Conservation (phyloP, 2,888 invertebrate genomes). For the Sepioteuthis lessoniana region DNA sequence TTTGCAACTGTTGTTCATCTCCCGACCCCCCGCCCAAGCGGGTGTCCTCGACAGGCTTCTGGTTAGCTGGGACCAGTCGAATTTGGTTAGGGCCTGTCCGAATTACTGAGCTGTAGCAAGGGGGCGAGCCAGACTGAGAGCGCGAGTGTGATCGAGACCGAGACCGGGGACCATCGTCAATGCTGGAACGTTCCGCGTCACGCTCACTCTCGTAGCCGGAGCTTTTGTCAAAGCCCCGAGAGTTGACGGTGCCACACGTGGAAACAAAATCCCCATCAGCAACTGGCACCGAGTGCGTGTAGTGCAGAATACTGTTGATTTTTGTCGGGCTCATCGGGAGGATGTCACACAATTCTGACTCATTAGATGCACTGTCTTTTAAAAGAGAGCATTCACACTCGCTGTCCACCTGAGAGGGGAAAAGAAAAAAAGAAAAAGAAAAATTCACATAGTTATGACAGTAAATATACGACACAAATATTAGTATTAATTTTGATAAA, state of each 20-base stretch:
- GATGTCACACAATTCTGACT: conserved; percentile 44
- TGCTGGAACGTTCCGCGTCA: conserved; percentile 66
- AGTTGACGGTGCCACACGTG: conserved; percentile 62
- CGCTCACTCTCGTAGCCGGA: conserved; percentile 71
- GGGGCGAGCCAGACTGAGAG: conserved; percentile 60
- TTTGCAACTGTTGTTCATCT: conserved; percentile 61
- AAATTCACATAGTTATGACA: neutral
- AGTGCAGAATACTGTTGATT: conserved; percentile 48
- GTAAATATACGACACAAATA: neutral
- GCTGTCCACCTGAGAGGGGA: conserved; percentile 1
- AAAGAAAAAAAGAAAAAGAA: neutral
- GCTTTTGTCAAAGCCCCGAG: conserved; percentile 67
- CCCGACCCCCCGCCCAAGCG: conserved; percentile 53
- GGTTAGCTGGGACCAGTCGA: conserved; percentile 66
- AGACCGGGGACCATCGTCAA: conserved; percentile 62
- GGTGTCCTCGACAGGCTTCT: conserved; percentile 52
- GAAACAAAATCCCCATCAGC: conserved; percentile 37
- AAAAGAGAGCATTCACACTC: conserved; percentile 44
- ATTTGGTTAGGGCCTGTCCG: conserved; percentile 70
- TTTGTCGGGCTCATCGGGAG: conserved; percentile 47
- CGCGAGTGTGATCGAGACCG: conserved; percentile 57
- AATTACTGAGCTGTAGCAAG: conserved; percentile 69
- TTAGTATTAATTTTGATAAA: too few species aligned
- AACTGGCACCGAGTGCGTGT: conserved; percentile 45
- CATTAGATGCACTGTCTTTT: conserved; percentile 43